These are phyloP conservation scores for Drosophila navojoa DNA, from an alignment of 1,140 invertebrate genomes.

Conservation along the genomic window DNA sequence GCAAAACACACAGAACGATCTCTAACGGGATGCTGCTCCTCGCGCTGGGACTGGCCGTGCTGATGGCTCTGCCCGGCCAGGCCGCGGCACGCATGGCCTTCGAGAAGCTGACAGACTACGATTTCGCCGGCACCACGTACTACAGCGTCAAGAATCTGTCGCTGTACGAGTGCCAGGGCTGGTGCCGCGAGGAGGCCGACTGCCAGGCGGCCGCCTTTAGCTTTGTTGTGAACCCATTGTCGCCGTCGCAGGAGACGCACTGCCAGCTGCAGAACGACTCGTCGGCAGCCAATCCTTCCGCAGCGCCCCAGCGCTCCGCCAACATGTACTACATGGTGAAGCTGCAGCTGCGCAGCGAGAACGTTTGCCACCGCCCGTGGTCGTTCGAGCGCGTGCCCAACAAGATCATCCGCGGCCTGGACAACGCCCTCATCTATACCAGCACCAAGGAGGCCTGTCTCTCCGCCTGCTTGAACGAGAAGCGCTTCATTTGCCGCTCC, in stretches of 20 bases:
- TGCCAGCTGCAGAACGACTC: constrained; percentile 97
- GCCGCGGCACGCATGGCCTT: constrained; percentile 91
- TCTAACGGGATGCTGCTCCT: constrained; percentile 32
- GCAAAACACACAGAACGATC: constrained; percentile 25
- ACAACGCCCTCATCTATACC: constrained; percentile 96
- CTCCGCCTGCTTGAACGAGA: constrained; percentile 95
- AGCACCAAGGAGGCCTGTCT: constrained; percentile 97
- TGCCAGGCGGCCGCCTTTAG: constrained; percentile 96
- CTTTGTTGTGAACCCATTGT: constrained; percentile 95
- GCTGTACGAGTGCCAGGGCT: constrained; percentile 96
- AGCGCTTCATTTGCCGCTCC: constrained; percentile 95
- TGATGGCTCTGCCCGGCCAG: constrained; percentile 52
- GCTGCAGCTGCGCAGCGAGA: constrained; percentile 94
- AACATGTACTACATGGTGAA: constrained; percentile 98
- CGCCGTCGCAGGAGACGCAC: constrained; percentile 95
- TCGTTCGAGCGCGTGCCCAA: constrained; percentile 96
- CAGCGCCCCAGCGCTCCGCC: constrained; percentile 91
- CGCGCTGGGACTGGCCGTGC: constrained; percentile 23
- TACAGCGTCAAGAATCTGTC: constrained; percentile 96
- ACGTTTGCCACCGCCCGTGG: constrained; percentile 95
- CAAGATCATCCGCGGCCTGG: constrained; percentile 94
- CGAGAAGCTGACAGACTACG: constrained; percentile 96
- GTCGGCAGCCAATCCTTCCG: constrained; percentile 92
- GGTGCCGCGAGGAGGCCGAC: constrained; percentile 95
- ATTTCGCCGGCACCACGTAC: constrained; percentile 95